These are phyloP conservation scores for Spialia ferax DNA, from an alignment of 2,888 invertebrate species.

Conservation along the genomic window DNA sequence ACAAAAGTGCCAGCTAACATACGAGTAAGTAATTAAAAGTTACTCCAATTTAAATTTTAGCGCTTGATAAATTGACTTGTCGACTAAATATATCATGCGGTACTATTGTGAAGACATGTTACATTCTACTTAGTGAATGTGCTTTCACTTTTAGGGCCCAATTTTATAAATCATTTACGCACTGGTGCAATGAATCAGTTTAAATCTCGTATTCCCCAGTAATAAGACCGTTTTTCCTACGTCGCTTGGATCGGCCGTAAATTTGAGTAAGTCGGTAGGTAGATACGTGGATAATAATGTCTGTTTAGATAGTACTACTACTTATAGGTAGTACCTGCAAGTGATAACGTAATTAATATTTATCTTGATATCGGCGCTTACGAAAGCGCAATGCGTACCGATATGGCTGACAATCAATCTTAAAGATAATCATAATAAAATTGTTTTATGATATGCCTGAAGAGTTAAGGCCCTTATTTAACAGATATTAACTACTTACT, in stretches of 20 bases:
- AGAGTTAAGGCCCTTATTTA: no score
- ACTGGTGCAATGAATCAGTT: background rate
- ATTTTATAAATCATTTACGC: conserved; percentile 34
- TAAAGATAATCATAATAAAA: conserved; percentile 26
- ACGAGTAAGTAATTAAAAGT: background rate
- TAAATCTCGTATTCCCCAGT: background rate
- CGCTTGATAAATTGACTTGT: conserved; percentile 16
- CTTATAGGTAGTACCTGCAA: background rate
- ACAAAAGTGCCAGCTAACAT: conserved; percentile 17
- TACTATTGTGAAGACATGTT: conserved; percentile 38
- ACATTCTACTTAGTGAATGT: conserved; percentile 38
- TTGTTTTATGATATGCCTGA: conserved; percentile 18
- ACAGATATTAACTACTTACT: no score
- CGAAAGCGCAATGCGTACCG: conserved; percentile 45
- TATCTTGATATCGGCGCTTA: conserved; percentile 47
- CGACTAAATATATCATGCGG: conserved; percentile 43
- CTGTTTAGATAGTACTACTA: background rate
- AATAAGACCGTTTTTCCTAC: conserved; percentile 16
- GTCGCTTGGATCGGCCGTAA: conserved; percentile 10
- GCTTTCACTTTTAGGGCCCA: conserved; percentile 45
- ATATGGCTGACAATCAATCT: conserved; percentile 43
- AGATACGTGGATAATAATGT: background rate
- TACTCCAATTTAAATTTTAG: conserved; percentile 28
- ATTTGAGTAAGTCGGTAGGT: conserved; percentile 11
- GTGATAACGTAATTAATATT: conserved; percentile 46